These are phyloP conservation scores for Apamea anceps DNA, from an alignment of 2,888 invertebrate genomes.

Conservation along the genomic window DNA sequence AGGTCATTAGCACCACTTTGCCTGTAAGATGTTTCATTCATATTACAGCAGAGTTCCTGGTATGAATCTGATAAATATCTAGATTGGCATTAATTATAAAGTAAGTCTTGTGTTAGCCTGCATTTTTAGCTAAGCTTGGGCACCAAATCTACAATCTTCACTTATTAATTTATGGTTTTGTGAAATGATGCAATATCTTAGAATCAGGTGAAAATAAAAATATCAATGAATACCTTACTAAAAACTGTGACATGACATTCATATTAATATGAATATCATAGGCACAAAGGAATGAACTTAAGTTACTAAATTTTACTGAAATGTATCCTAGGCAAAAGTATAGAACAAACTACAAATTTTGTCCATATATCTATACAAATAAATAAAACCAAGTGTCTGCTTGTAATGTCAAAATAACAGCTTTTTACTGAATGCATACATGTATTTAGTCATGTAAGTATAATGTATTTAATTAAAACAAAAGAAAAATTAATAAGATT, in stretches of 20 bases:
- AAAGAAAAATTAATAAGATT: too few relatives aligned
- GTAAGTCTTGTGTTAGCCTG: neutral
- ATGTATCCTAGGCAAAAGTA: neutral
- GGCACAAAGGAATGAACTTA: neutral
- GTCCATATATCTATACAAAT: neutral
- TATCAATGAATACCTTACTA: neutral
- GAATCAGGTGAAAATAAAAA: conserved; percentile 38
- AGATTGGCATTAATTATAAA: neutral
- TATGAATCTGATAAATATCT: conserved; percentile 5
- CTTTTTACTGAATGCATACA: neutral
- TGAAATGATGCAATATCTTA: conserved; percentile 61
- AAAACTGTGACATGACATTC: neutral
- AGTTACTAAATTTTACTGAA: neutral
- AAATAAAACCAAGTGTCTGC: too few relatives aligned
- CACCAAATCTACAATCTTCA: neutral
- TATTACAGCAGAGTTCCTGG: conserved; percentile 7
- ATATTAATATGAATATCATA: neutral
- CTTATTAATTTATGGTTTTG: neutral
- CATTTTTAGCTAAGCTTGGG: neutral
- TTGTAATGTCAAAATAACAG: too few relatives aligned
- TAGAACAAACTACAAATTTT: neutral
- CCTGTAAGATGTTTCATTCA: conserved; percentile 2
- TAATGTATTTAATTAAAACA: too few relatives aligned
- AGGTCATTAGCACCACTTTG: conserved; percentile 19
- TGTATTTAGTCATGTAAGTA: too few relatives aligned